These are phyloP conservation scores for Palythoa caribaeorum DNA, from an alignment of 92 coral and sea anemone genomes.

Conservation along the genomic window DNA sequence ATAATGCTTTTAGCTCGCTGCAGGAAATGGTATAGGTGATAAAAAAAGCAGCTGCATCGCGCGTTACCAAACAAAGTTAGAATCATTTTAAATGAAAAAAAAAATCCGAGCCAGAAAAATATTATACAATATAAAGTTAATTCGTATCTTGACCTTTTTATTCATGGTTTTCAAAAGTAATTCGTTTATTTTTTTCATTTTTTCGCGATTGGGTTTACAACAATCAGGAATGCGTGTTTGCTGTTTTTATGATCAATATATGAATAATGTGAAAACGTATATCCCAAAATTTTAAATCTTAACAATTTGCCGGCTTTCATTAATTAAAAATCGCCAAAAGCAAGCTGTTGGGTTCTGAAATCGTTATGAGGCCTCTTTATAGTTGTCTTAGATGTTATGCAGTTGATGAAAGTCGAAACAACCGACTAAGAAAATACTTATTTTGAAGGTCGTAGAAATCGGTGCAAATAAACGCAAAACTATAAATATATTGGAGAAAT, in stretches of 20 bases:
- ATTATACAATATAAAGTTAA: not conserved
- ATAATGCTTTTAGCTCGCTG: slow-evolving; percentile 32
- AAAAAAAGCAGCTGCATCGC: slow-evolving; percentile 8
- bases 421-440: not conserved
- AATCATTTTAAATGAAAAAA: not conserved
- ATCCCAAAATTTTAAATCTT: not conserved
- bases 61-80: slow-evolving; percentile 10
- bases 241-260: not conserved
- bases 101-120: not conserved
- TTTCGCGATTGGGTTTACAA: not conserved
- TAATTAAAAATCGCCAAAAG: not conserved
- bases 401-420: not conserved
- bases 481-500: too few relatives aligned
- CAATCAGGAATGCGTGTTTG: not conserved
- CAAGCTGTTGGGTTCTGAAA: not conserved
- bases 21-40: slow-evolving; percentile 12
- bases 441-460: too few relatives aligned
- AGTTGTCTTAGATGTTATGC: not conserved
- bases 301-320: not conserved
- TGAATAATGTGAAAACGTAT: not conserved
- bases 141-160: not conserved
- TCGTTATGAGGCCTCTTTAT: not conserved
- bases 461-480: too few relatives aligned
- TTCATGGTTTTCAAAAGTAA: not conserved
- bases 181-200: not conserved